Base-by-base conservation (phyloP, 2,888 invertebrate species). In the Drosophila setosimentum region DNA sequence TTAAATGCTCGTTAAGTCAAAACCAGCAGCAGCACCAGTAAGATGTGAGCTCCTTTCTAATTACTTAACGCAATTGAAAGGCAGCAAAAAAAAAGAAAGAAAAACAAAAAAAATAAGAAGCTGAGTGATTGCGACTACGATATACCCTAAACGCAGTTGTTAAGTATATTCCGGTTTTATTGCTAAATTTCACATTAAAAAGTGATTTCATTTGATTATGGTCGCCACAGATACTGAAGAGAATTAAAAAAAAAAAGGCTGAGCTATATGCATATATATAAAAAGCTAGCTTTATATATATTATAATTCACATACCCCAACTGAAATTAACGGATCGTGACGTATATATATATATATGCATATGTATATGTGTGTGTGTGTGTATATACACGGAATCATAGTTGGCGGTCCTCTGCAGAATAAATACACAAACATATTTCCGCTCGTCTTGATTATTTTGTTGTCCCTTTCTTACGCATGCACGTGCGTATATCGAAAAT, bases 1-100 rank as follows among this genome's bases (percentile, higher is more conserved):
- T 84, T 84, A 84, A 89, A 84, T 89, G 82, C 89, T 89, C 84
- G 76, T 84, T 84, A 84, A 81, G 80, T 80, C 80, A 80, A 78
- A 80, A 76, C 80, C 70, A 75, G 66, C 50, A 79, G 63, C 51
- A 68, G 35, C 57, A 73, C 35, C 60, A 61, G 67, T 67, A 71
- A 54, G 48, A 74, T 75, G 57, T 42, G 64, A 78, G 76, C 76
- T 65, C 66, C 71, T 64, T 79, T 80, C 80, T 79, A 78, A 78
- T 80, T 78, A 80, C 80, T 80, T 55, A 67, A 67, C 71, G 71
- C 71, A 80, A 76, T 76, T 75, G 51, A 66, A 77, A 49, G 40
- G 62, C 71, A 80, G 54, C 40, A 35, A 42, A 59, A 57, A 49
- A 50, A 30, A 35, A 2, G 33, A 40, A 13, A 16, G 16, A 40